Base-by-base conservation (phyloP, 2,113 vertebrate genomes). In the Genyomyrus donnyi region DNA sequence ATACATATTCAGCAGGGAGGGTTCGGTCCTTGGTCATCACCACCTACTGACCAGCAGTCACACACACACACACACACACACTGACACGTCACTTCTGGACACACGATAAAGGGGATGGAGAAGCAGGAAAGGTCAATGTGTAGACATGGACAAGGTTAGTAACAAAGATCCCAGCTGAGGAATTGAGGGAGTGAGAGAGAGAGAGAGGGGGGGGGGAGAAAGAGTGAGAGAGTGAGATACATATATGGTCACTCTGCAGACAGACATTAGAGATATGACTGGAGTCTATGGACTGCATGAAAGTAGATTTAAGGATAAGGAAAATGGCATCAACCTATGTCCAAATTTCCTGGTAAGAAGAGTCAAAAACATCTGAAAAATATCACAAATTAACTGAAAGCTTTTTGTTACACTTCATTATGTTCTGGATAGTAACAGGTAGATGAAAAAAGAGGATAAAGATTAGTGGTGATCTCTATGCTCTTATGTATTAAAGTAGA, bases 1-100 rank as follows among this genome's bases (percentile, higher is more conserved):
- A 93, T 94, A 90, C 91, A 92, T 91, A 94, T 91, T 93, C 86
- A 89, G 89, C 17, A 89, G 93, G 94, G 95, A 93, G 95, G 95
- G 92, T 93, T 95, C 92, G 93, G 89, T 89, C 52, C 89, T 58
- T 58, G 39, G 92, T 53, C 88, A 91, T 92, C 93, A 91, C 92
- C 91, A 91, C 89, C 88, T 88, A 66, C 88, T 89, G 87, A 89
- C 89, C 92, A 92, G 90, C 93, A 90, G 88, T 90, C 89, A 86
- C 88, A 35, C 49, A 84, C 56, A 74, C 85, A 87, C 19, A 35
- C 49, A 84, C 56, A 49, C 49, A 50, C 49, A 50, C 49, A 50
- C 49, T 4, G 17, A 87, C 85, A 74, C 66, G n/a, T 62, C 89
- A 89, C 50, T 85, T 13, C 80, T 84, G 24, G 42, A 39, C 49